Evolutionary conservation across 2,888 invertebrate genomes (phyloP), one percentile per base, ranked within the genome.

Genomic region (Melanotus villosus): DNA sequence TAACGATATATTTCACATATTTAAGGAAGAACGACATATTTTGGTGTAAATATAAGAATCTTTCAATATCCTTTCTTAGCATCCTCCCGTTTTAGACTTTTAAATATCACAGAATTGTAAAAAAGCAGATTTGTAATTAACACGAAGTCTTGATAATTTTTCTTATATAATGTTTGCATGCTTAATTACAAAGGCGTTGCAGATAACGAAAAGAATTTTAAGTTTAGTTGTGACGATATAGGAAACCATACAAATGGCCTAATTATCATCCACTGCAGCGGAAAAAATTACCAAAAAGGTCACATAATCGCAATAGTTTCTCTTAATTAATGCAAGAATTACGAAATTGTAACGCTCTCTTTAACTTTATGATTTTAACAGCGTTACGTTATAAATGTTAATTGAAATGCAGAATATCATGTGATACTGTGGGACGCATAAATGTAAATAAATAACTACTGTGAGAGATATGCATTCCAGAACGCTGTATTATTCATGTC

Each of bases 271-370:
- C 9, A 14, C 21, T 57, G 23, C 47, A 47, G 47, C 47, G 26
- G 23, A 47, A 47, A 47, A 59, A 59, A n/a, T 18, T 59, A 30
- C 26, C 43, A 16, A 45, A 59, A 41, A 43, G 43, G 43, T 43
- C 43, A 30, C 43, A 12, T 59, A 16, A 26, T 43, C 12, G 30
- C 41, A 23, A 57, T 57, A 41, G 45, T 45, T 45, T 59, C 45
- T 60, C 45, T 32, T 34, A 54, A 54, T 54, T 54, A 54, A 54
- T 41, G 26, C 41, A 38, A 12, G 26, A 23, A 41, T 26, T 30
- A 34, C 34, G 43, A 32, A 60, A 60, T 60, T 47, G 59, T 34
- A 60, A 60, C 59, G 59, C 59, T 60, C 59, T 60, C 59, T 45
- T 60, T 60, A 60, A 47, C 45, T 47, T 47, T 47, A 60, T 12